Conservation (phyloP, 2,888 invertebrate species). For the Nysson spinosus region DNA sequence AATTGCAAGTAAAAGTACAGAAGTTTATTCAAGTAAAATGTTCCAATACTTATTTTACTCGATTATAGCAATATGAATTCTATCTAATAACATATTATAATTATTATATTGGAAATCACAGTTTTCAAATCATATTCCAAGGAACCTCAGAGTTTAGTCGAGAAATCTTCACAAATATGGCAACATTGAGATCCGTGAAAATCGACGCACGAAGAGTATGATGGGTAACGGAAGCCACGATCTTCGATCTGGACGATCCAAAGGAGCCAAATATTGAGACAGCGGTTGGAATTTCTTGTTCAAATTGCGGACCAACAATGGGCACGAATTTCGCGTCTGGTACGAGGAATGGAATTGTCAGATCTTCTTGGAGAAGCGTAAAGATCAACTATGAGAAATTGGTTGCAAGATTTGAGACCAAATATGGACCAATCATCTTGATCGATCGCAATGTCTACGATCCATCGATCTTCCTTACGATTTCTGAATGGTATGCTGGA, state of each 20-base stretch:
- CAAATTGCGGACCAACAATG: slow-evolving; percentile 89
- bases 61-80: too few relatives aligned
- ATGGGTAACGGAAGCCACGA: slow-evolving; percentile 84
- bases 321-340: slow-evolving; percentile 89
- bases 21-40: too few relatives aligned
- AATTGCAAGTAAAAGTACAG: too few relatives aligned
- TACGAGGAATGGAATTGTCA: slow-evolving; percentile 82
- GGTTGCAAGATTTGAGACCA: slow-evolving; percentile 78
- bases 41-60: too few relatives aligned
- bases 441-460: slow-evolving; percentile 95
- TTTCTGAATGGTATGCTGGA: slow-evolving; percentile 94
- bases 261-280: slow-evolving; percentile 81
- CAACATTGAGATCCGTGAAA: too few relatives aligned
- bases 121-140: too few relatives aligned
- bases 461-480: slow-evolving; percentile 93
- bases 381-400: slow-evolving; percentile 88
- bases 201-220: slow-evolving; percentile 86
- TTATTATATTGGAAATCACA: too few relatives aligned
- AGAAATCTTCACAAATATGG: too few relatives aligned
- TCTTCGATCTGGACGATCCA: slow-evolving; percentile 84
- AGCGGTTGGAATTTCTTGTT: slow-evolving; percentile 85
- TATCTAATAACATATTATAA: too few relatives aligned
- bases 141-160: too few relatives aligned
- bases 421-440: slow-evolving; percentile 91
- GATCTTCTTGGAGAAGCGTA: slow-evolving; percentile 82